Evolutionary conservation across 2,113 vertebrate genomes (phyloP).

Genomic region (Amphilophus citrinellus): DNA sequence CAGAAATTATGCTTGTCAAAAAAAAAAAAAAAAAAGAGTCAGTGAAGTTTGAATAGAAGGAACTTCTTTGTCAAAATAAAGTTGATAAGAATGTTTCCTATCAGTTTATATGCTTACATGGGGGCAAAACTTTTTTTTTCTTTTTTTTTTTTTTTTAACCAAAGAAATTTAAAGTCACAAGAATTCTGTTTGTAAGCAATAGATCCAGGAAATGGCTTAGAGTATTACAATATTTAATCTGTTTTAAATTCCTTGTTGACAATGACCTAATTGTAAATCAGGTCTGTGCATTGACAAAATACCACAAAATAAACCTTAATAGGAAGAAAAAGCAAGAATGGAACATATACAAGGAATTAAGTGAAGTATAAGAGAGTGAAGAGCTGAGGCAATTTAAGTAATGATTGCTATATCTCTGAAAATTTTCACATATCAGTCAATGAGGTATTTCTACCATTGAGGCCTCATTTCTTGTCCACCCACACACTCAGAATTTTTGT

Average conservation of each 20-base stretch:
- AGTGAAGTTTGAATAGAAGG: background rate
- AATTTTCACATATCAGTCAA: constrained; percentile 45
- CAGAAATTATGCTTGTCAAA: background rate
- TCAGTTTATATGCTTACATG: background rate
- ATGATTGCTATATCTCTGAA: constrained; percentile 51
- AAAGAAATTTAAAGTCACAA: background rate
- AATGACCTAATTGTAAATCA: constrained; percentile 11
- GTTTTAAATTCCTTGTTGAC: background rate
- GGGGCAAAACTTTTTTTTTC: background rate
- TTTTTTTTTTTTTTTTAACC: background rate
- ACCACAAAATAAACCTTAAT: constrained; percentile 19
- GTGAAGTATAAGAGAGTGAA: constrained; percentile 47
- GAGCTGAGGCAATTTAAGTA: constrained; percentile 62
- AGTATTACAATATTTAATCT: background rate
- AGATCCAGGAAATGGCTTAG: background rate
- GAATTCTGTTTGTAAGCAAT: background rate
- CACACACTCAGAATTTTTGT: constrained; percentile 17
- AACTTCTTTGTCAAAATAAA: background rate
- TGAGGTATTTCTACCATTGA: constrained; percentile 51
- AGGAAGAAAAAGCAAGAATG: background rate
- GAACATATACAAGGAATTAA: constrained; percentile 39
- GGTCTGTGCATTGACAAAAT: constrained; percentile 15
- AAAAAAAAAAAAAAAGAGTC: background rate
- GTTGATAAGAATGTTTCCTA: background rate
- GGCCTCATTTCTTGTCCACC: constrained; percentile 44